Evolutionary conservation across 2,888 invertebrate genomes (phyloP).

Genomic region (Adineta ricciae): DNA sequence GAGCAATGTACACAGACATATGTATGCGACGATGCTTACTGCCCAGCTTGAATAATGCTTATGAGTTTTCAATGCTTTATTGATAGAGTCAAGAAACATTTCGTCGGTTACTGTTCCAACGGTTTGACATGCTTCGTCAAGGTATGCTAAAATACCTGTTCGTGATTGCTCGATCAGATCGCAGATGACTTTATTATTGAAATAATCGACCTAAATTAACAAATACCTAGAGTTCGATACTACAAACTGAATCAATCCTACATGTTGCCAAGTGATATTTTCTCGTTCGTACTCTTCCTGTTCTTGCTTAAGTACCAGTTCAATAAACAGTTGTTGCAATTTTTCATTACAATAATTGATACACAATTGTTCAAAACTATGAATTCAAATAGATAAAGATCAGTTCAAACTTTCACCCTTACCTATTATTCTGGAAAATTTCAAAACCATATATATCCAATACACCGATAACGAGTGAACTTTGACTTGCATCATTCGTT

Average conservation of each 20-base stretch:
- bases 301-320: slow-evolving; percentile 89
- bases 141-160: slow-evolving; percentile 75
- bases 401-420: background rate
- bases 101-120: slow-evolving; percentile 78
- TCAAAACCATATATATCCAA: slow-evolving; percentile 97
- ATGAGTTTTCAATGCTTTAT: slow-evolving; percentile 71
- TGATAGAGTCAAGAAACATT: slow-evolving; percentile 82
- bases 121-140: slow-evolving; percentile 91
- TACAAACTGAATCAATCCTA: slow-evolving; percentile 34
- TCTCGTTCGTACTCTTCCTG: slow-evolving; percentile 91
- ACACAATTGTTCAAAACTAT: slow-evolving; percentile 82
- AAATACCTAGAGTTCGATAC: too few species aligned
- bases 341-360: slow-evolving; percentile 99
- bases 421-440: slow-evolving; percentile 89
- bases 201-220: slow-evolving; percentile 70
- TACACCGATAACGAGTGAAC: slow-evolving; percentile 69
- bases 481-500: slow-evolving; percentile 44
- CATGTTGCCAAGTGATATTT: slow-evolving; percentile 84
- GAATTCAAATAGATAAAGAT: slow-evolving; percentile 35
- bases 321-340: slow-evolving; percentile 90
- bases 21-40: slow-evolving; percentile 52
- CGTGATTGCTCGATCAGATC: slow-evolving; percentile 86
- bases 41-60: slow-evolving; percentile 75
- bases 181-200: slow-evolving; percentile 91
- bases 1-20: background rate